These are phyloP conservation scores for Stomorhina lunata DNA, from an alignment of 2,888 invertebrate species.

Conservation along the genomic window DNA sequence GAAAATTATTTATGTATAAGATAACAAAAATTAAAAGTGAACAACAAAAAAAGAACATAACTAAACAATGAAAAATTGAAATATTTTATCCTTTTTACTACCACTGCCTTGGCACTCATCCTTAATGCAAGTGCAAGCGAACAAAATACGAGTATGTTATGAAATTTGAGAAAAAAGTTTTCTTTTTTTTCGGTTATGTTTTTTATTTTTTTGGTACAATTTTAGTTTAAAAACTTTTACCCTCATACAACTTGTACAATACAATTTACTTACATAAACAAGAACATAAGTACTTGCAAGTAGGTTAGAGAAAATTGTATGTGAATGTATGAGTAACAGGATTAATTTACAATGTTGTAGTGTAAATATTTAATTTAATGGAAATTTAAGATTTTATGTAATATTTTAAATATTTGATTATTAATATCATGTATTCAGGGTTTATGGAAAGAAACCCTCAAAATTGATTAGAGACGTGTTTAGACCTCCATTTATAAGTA, in stretches of 20 bases:
- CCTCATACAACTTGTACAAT: background rate
- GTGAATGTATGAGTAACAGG: background rate
- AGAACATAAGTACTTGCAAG: background rate
- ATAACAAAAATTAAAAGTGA: background rate
- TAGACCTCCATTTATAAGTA: no score
- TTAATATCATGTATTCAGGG: no score
- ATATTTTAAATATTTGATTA: no score
- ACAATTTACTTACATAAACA: no score
- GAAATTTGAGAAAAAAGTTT: conserved; percentile 31
- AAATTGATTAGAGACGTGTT: no score
- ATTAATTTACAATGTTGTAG: no score
- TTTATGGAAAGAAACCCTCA: no score
- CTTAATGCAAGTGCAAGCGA: conserved; percentile 59
- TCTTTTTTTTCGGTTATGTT: background rate
- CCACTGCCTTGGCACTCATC: conserved; percentile 65
- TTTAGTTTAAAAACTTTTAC: conserved; percentile 12
- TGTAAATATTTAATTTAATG: conserved; percentile 33
- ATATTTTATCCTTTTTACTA: conserved; percentile 59
- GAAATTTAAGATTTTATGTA: conserved; percentile 32
- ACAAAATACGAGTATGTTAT: no score
- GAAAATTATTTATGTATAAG: background rate
- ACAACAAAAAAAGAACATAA: background rate
- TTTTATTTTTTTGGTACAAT: background rate
- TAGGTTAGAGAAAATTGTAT: background rate
- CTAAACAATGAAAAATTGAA: conserved; percentile 11